Evolutionary conservation across 2,113 vertebrate species (phyloP).

Genomic region (Micronycteris hirsuta): DNA sequence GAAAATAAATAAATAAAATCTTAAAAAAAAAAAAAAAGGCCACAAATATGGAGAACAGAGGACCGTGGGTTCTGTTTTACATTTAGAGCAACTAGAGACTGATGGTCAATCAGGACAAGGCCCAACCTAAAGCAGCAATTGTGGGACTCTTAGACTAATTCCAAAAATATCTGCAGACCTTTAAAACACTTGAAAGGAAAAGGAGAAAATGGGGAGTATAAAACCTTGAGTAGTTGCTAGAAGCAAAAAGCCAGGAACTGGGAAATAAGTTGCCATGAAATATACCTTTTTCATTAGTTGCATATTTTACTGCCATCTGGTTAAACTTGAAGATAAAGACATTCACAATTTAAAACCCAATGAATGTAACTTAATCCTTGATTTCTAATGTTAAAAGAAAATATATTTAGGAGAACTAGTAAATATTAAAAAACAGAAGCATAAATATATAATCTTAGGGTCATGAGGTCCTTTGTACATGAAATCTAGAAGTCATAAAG

Average conservation of each 20-base stretch:
- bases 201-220: background rate
- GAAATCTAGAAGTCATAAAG: background rate
- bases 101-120: background rate
- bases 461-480: background rate
- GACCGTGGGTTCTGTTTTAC: background rate
- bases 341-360: background rate
- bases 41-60: background rate
- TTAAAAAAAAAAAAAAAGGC: too few relatives aligned
- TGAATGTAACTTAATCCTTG: background rate
- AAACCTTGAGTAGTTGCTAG: background rate
- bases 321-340: background rate
- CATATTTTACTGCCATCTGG: background rate
- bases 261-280: background rate
- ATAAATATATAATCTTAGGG: background rate
- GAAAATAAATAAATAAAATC: too few relatives aligned
- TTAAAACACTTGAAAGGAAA: background rate
- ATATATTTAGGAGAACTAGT: background rate
- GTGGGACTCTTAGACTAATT: background rate
- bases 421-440: background rate
- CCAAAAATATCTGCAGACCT: background rate
- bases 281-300: background rate
- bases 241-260: background rate
- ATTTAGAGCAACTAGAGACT: background rate
- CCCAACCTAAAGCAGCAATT: background rate
- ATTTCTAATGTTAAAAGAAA: background rate